Percentiles rank a stretch among this genome's conserved stretches.
Evolutionary conservation across 37 sponge, comb jelly and placozoan genomes (phyloP).

Genomic region (Halichondria panicea): DNA sequence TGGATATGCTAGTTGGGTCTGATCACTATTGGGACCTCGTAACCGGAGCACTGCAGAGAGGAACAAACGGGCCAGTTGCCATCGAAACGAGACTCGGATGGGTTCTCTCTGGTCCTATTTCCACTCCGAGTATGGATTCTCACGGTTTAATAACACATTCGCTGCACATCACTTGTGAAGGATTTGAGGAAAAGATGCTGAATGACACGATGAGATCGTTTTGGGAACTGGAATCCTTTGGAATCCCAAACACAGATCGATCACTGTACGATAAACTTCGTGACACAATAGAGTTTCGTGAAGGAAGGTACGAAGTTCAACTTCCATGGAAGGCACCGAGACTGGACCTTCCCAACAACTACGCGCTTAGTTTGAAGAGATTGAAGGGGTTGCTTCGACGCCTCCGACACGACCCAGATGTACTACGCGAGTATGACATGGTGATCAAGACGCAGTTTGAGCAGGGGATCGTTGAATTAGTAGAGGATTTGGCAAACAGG

Average conservation of each 20-base stretch:
- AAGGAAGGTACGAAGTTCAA: conserved; percentile 32
- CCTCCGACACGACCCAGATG: background rate
- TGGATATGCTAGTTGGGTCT: conserved; percentile 20
- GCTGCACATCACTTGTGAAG: background rate
- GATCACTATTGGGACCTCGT: conserved; percentile 37
- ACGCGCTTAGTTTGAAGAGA: conserved; percentile 23
- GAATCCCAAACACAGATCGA: conserved; percentile 8
- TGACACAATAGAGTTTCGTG: conserved; percentile 5
- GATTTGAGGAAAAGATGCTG: background rate
- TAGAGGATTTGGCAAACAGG: background rate
- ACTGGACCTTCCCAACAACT: conserved; percentile 16
- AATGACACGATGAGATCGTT: conserved; percentile 13
- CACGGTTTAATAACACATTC: conserved; percentile 14
- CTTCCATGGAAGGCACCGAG: conserved; percentile 29
- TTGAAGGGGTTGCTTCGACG: conserved; percentile 18
- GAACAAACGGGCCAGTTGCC: conserved; percentile 19
- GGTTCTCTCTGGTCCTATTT: conserved; percentile 28
- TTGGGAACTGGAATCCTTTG: conserved; percentile 45
- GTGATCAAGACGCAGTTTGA: conserved; percentile 27
- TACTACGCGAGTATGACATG: conserved; percentile 20
- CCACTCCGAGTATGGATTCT: background rate
- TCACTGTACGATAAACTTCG: conserved; percentile 18
- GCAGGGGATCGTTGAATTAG: conserved; percentile 15
- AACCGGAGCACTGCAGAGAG: conserved; percentile 16
- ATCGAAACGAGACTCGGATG: conserved; percentile 24